Evolutionary conservation across 2,888 invertebrate genomes (phyloP).

Genomic region (Thalpophila matura): DNA sequence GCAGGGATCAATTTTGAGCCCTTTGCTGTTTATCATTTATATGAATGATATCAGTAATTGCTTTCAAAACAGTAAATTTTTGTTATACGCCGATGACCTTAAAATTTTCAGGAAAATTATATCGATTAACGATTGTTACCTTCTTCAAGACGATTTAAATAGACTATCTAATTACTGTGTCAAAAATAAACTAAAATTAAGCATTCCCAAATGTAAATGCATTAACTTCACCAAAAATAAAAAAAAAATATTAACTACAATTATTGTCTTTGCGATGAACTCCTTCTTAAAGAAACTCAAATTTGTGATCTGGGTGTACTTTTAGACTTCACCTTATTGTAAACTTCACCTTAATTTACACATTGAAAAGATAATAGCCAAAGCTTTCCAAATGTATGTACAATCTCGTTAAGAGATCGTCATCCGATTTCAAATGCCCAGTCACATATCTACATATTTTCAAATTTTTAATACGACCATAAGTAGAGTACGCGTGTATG

Average conservation of each 20-base stretch:
- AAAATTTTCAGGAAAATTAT: constrained; percentile 1
- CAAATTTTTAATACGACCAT: too few species aligned
- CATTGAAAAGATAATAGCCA: constrained; percentile 4
- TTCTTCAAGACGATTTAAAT: constrained; percentile 3
- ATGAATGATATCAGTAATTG: not conserved
- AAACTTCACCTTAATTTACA: constrained; percentile 13
- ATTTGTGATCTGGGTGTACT: constrained; percentile 1
- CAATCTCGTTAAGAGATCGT: not conserved
- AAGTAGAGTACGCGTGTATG: constrained; percentile 7
- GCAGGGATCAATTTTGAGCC: too few species aligned
- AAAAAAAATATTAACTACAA: constrained; percentile 10
- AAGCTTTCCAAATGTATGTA: constrained; percentile 11
- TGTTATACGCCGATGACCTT: constrained; percentile 16
- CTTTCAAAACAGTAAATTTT: constrained; percentile 3
- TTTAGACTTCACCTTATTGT: constrained; percentile 3
- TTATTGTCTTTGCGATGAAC: constrained; percentile 1
- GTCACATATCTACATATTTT: constrained; percentile 1
- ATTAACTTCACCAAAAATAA: constrained; percentile 8
- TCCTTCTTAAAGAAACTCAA: not conserved
- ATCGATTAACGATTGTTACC: not conserved
- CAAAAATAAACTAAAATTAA: constrained; percentile 1
- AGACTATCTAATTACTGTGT: constrained; percentile 7
- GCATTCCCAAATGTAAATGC: not conserved
- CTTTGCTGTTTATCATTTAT: too few species aligned
- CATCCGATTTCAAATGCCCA: not conserved